These are phyloP conservation scores for Schlechtendalia chinensis DNA, from an alignment of 1,140 invertebrate species.

Conservation along the genomic window DNA sequence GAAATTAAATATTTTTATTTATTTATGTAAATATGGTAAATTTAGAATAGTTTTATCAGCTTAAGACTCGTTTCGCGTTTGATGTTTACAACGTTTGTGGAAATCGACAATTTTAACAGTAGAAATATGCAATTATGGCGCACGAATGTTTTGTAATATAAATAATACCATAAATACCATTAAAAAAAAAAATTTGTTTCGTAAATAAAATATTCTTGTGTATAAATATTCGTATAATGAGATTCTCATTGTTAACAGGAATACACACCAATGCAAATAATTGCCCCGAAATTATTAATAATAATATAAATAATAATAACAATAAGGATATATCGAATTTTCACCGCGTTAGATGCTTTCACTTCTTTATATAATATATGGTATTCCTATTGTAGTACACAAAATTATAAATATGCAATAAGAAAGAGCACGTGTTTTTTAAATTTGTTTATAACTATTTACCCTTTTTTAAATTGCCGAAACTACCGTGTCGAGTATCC, in stretches of 20 bases:
- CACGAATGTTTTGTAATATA: background rate
- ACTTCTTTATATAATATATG: background rate
- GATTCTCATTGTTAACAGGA: conserved; percentile 10
- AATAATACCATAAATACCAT: too few relatives aligned
- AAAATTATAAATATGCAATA: background rate
- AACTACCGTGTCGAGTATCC: conserved; percentile 19
- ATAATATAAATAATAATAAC: conserved; percentile 4
- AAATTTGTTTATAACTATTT: conserved; percentile 26
- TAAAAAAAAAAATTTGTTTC: conserved; percentile 4
- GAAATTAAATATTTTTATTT: conserved; percentile 15
- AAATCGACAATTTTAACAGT: conserved; percentile 19
- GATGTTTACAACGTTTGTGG: conserved; percentile 11
- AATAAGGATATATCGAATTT: too few relatives aligned
- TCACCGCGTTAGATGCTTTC: background rate
- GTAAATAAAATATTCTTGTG: background rate
- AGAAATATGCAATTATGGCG: conserved; percentile 12
- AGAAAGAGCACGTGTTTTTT: conserved; percentile 34
- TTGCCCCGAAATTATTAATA: conserved; percentile 17
- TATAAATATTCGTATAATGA: conserved; percentile 1
- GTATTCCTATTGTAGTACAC: too few relatives aligned
- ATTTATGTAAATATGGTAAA: too few relatives aligned
- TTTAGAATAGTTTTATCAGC: background rate
- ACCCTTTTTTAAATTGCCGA: background rate
- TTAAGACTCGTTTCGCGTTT: background rate
- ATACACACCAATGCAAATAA: conserved; percentile 22